Conservation (phyloP, 2,888 invertebrate species). For the Rotaria sp. region DNA sequence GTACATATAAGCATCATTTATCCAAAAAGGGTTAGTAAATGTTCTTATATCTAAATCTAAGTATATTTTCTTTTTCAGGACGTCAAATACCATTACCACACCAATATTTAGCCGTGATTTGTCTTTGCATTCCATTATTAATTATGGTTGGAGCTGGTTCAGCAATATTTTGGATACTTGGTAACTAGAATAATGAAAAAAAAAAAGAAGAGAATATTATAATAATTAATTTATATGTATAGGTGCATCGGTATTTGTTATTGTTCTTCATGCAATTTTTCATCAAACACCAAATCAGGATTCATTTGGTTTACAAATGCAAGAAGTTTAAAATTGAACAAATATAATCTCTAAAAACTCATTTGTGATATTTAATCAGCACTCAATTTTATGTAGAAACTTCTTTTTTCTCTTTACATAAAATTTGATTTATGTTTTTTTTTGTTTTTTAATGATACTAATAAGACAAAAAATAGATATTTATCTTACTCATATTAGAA, state of each 20-base stretch:
- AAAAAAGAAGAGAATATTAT: too few species aligned
- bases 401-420: too few species aligned
- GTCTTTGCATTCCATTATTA: not conserved
- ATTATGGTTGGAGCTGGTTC: conserved; percentile 11
- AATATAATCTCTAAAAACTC: not conserved
- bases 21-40: too few species aligned
- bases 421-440: too few species aligned
- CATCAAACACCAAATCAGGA: conserved; percentile 21
- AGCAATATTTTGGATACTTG: conserved; percentile 14
- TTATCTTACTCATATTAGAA: not conserved
- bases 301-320: conserved; percentile 16
- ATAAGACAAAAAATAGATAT: not conserved
- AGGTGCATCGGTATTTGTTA: conserved; percentile 21
- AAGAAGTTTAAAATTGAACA: not conserved
- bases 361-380: not conserved
- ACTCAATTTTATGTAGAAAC: too few species aligned
- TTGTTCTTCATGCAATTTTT: conserved; percentile 1
- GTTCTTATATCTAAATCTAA: too few species aligned
- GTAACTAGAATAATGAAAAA: not conserved
- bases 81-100: not conserved
- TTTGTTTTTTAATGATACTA: not conserved
- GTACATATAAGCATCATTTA: too few species aligned
- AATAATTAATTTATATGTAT: not conserved
- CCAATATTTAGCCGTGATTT: not conserved
- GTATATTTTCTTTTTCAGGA: not conserved